Evolutionary conservation across 2,888 invertebrate species (phyloP), one percentile per base, ranked within the genome.

Genomic region (Ephialtes manifestator): DNA sequence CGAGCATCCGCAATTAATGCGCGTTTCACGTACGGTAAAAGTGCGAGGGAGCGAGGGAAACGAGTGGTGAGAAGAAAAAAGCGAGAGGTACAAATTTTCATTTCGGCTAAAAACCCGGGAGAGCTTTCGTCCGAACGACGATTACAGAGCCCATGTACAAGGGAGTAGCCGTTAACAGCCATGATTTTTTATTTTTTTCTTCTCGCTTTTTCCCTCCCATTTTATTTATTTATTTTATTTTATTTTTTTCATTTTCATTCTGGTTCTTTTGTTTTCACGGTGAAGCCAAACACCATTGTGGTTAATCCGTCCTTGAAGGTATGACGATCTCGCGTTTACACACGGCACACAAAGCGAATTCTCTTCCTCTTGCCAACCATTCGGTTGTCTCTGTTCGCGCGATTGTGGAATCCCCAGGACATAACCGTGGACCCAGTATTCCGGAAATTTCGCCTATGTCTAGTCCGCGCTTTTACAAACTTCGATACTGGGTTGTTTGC

Each of bases 61-160:
- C 48, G 28, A 76, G 18, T 39, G 4, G 24, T 4, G 74, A 28
- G 60, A 48, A 28, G 60, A 48, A 48, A 46, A 46, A 58, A 60
- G 28, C n/a, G 28, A 63, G 60, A 75, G 60, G 48, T 63, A 68
- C 84, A 81, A 81, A 84, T 84, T 84, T 84, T 84, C 81, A 84
- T 84, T 84, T 74, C 60, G 60, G 11, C 31, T 24, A 31, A 53
- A 53, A 72, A 48, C 76, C 58, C 51, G 48, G 48, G 76, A 58
- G 81, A 60, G 68, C 72, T 39, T 72, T 31, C 77, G 71, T 71
- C 51, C 76, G 28, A 51, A 46, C 76, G 60, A 72, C 72, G 77
- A 84, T 84, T 81, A 81, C 84, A 55, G 67, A 60, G 67, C 63
- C 53, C 28, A 31, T 70, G 46, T 74, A 39, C 58, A 43, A 48